Base-by-base conservation (phyloP, 2,113 vertebrate genomes). In the Chloebia gouldiae region DNA sequence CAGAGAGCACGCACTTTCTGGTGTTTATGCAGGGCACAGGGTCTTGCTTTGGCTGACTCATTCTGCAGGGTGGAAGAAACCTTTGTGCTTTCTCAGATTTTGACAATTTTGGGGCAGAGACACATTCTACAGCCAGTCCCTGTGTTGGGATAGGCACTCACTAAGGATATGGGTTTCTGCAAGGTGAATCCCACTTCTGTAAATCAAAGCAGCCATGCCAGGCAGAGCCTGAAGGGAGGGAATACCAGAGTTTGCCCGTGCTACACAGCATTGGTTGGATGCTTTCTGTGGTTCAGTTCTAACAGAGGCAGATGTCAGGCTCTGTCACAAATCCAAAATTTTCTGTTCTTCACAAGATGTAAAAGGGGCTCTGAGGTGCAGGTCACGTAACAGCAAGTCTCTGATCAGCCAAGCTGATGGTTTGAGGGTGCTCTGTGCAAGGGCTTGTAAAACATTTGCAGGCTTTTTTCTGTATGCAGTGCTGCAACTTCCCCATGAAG, bases 401-500 rank as follows among this genome's bases (percentile, higher is more conserved):
- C n/a, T 2, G 1, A 19, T 53, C 27, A 42, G 37, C 50, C n/a
- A 33, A 3, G 27, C 56, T 42, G 56, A 31, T 88, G 37, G 39
- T 45, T 86, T 77, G n/a, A 81, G 42, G 50, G 7, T 39, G 13
- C 18, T 37, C 5, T 10, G 8, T 92, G 56, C 64, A 84, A 59
- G 40, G 49, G 20, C 65, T 87, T 73, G 68, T 47, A 68, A 57
- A 56, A n/a, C 40, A 35, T 39, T 79, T 88, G 40, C 37, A 80
- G 57, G 30, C 13, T 69, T 63, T 70, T 71, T 64, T 39, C 15
- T 64, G 13, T 50, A 12, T 61, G 51, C 63, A 28, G 27, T 61
- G 31, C 87, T 88, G 75, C 64, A 90, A 54, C 90, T 95, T 94
- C 66, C 75, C 63, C 1, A 9, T 82, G 63, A 91, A 91, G 54